Percentiles rank a stretch among this genome's conserved stretches.
phyloP scores from a whole-genome alignment of 1,140 invertebrate genomes.

The Bemisia tabaci region DNA sequence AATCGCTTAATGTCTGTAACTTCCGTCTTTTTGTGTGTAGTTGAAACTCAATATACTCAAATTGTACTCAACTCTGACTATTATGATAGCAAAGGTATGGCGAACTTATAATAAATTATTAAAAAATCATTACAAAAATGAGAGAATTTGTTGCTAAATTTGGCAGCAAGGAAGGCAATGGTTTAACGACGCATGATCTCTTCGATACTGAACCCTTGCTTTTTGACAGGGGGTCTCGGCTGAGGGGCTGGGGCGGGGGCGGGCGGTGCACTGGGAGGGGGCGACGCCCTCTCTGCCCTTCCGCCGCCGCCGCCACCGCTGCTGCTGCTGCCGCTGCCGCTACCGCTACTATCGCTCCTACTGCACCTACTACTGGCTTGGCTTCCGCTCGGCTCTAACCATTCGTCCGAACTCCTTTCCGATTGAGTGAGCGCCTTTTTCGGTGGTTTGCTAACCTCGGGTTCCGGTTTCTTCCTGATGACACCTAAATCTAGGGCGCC shows the following conservation, averaged over 20 bases:
- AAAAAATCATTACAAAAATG: no score
- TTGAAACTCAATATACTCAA: no score
- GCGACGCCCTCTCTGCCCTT: conserved; percentile 3
- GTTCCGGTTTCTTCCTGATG: conserved; percentile 9
- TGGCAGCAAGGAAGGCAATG: no score
- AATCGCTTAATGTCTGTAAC: no score
- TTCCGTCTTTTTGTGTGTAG: no score
- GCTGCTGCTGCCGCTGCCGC: background rate
- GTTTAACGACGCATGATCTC: conserved; percentile 48
- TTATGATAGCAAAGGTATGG: no score
- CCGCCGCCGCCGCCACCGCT: background rate
- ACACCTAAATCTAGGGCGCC: conserved; percentile 1
- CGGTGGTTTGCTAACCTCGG: conserved; percentile 4
- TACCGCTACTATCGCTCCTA: conserved; percentile 2
- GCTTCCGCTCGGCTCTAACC: background rate
- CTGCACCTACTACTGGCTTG: background rate
- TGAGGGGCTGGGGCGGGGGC: conserved; percentile 17
- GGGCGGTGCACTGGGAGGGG: conserved; percentile 9
- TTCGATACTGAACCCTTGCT: conserved; percentile 61
- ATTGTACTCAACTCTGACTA: no score
- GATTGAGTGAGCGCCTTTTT: background rate
- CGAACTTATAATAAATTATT: no score
- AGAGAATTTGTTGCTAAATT: no score
- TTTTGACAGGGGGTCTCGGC: conserved; percentile 26
- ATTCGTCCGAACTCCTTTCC: background rate